Evolutionary conservation across 2,797 vertebrate species (phyloP).

Genomic region (Euphonia xanthogaster): DNA sequence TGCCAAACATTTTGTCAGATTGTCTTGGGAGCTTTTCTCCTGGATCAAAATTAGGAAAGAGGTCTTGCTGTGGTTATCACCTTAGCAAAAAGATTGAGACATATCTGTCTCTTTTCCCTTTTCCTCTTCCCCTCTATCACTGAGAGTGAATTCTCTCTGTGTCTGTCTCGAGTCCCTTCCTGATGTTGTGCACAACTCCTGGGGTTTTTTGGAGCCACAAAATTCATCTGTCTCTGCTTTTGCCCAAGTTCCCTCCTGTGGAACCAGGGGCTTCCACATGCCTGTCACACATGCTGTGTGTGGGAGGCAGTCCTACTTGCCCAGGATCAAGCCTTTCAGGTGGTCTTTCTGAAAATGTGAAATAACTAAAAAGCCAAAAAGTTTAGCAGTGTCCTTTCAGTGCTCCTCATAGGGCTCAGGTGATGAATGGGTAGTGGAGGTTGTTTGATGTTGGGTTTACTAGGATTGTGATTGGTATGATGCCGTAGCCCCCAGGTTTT

Average conservation of each 20-base stretch:
- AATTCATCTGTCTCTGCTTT: not conserved
- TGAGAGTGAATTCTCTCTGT: not conserved
- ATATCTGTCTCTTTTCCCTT: not conserved
- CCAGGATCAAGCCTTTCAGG: not conserved
- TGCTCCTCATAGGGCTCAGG: too few species aligned
- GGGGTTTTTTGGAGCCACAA: not conserved
- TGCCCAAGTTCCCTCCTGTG: not conserved
- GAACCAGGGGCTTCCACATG: not conserved
- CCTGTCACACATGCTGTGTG: not conserved
- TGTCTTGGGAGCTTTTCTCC: not conserved
- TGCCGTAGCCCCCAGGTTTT: too few species aligned
- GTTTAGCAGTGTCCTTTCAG: not conserved
- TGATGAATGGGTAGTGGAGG: too few species aligned
- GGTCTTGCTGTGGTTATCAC: not conserved
- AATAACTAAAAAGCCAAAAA: not conserved
- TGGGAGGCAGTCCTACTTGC: not conserved
- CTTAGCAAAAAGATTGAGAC: not conserved
- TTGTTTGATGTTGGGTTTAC: too few species aligned
- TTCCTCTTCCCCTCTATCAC: fast-evolving
- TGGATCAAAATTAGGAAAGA: not conserved
- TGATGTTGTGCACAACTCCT: not conserved
- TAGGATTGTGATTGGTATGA: too few species aligned
- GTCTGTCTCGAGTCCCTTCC: not conserved
- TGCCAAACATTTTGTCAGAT: not conserved
- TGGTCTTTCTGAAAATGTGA: not conserved